A percentile compares a stretch with the other conserved stretches of the same genome.
Conservation (phyloP, 2,113 vertebrate species). For the Eptesicus fuscus region DNA sequence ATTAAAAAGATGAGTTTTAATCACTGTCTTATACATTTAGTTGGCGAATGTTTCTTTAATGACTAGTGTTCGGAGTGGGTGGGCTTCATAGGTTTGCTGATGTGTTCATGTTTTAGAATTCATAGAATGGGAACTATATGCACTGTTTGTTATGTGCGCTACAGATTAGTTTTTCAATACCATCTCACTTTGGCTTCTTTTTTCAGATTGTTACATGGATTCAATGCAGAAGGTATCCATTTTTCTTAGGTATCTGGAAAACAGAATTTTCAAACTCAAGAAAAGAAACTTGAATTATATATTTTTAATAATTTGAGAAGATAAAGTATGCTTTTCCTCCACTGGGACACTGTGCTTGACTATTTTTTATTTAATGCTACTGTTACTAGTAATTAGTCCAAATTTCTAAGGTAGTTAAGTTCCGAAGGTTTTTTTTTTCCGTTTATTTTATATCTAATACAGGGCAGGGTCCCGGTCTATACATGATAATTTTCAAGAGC, state of each 20-base stretch:
- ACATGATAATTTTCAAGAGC: constrained; percentile 34
- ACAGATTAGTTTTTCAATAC: constrained; percentile 10
- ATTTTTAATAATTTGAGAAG: constrained; percentile 42
- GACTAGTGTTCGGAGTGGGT: not conserved
- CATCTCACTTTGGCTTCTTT: constrained; percentile 47
- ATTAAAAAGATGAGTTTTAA: not conserved
- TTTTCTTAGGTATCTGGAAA: constrained; percentile 86
- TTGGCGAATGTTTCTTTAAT: not conserved
- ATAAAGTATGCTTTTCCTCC: constrained; percentile 5
- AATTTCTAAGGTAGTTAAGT: not conserved
- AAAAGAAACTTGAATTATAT: constrained; percentile 19
- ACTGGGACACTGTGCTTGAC: not conserved
- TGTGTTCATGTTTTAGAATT: constrained; percentile 11
- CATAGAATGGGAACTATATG: not conserved
- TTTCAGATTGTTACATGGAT: constrained; percentile 92
- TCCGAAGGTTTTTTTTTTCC: not conserved
- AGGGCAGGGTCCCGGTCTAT: not conserved
- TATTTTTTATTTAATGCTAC: constrained; percentile 23
- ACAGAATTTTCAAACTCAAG: constrained; percentile 38
- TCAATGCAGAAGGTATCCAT: constrained; percentile 96
- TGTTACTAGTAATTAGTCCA: not conserved
- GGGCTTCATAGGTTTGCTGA: not conserved
- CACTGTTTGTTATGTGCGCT: not conserved
- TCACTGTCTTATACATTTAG: not conserved
- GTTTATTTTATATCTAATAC: not conserved